phyloP scores from a whole-genome alignment of 2,113 vertebrate species.

The Oxyura jamaicensis region DNA sequence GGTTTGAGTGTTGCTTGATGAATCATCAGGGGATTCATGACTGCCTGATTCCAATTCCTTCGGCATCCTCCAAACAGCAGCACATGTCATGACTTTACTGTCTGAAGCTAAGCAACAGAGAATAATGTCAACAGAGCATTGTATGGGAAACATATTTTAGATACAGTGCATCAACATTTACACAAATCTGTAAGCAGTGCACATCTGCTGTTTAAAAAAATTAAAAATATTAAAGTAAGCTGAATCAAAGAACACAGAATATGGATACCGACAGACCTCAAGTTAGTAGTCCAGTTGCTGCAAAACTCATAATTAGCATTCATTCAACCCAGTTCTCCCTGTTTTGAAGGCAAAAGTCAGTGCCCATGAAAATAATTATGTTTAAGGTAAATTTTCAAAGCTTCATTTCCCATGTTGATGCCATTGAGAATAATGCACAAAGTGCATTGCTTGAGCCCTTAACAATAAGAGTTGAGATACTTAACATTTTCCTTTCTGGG shows the following conservation, averaged over 20 bases:
- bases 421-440: neutral
- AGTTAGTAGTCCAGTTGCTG: conserved; percentile 3
- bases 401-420: neutral
- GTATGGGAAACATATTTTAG: conserved; percentile 26
- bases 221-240: conserved; percentile 38
- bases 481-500: neutral
- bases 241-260: neutral
- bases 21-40: conserved; percentile 96
- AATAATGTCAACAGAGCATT: conserved; percentile 70
- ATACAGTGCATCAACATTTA: conserved; percentile 35
- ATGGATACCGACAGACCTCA: neutral
- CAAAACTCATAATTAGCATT: neutral
- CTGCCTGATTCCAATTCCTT: conserved; percentile 92
- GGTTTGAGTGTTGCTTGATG: conserved; percentile 92
- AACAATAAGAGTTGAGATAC: neutral
- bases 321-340: neutral
- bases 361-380: neutral
- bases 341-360: conserved; percentile 10
- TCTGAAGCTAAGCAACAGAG: conserved; percentile 87
- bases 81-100: conserved; percentile 91
- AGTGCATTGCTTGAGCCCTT: neutral
- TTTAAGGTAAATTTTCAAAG: neutral
- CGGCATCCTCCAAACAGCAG: conserved; percentile 97
- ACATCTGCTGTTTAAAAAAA: conserved; percentile 60
- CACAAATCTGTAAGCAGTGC: conserved; percentile 21